Conservation (phyloP, 2,888 invertebrate species). For the Epistrophe grossulariae region DNA sequence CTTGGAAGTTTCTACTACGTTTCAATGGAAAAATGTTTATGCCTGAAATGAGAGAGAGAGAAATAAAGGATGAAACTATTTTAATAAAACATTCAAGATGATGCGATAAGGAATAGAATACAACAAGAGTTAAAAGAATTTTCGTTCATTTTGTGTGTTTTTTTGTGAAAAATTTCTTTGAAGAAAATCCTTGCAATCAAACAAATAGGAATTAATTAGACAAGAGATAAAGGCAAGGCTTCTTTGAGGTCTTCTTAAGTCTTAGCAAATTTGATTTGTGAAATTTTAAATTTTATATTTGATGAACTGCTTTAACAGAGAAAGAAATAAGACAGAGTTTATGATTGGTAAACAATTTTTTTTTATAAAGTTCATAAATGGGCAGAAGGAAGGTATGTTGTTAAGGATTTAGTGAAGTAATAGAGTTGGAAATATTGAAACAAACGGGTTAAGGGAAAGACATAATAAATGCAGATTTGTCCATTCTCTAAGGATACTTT, state of each 20-base stretch:
- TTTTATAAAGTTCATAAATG: too few species aligned
- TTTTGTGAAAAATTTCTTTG: constrained; percentile 22
- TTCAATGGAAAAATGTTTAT: constrained; percentile 20
- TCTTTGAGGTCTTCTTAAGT: background rate
- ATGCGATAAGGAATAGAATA: constrained; percentile 26
- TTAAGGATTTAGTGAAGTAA: too few species aligned
- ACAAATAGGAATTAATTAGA: constrained; percentile 17
- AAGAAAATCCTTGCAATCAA: constrained; percentile 18
- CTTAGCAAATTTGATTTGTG: background rate
- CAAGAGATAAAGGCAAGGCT: background rate
- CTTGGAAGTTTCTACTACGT: background rate
- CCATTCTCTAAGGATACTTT: too few species aligned
- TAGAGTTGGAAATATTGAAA: too few species aligned
- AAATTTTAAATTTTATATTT: background rate
- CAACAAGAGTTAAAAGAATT: constrained; percentile 21
- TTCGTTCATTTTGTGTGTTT: constrained; percentile 12
- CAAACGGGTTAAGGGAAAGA: too few species aligned
- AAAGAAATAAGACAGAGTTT: too few species aligned
- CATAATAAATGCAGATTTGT: too few species aligned
- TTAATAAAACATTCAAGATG: constrained; percentile 62
- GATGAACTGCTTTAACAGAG: too few species aligned
- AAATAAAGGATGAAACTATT: constrained; percentile 61
- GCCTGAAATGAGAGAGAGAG: constrained; percentile 60
- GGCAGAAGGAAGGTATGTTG: too few species aligned
- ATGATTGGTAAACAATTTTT: too few species aligned